Evolutionary conservation across 2,797 vertebrate species (phyloP), one percentile per base, ranked within the genome.

Genomic region (Macropodus opercularis): DNA sequence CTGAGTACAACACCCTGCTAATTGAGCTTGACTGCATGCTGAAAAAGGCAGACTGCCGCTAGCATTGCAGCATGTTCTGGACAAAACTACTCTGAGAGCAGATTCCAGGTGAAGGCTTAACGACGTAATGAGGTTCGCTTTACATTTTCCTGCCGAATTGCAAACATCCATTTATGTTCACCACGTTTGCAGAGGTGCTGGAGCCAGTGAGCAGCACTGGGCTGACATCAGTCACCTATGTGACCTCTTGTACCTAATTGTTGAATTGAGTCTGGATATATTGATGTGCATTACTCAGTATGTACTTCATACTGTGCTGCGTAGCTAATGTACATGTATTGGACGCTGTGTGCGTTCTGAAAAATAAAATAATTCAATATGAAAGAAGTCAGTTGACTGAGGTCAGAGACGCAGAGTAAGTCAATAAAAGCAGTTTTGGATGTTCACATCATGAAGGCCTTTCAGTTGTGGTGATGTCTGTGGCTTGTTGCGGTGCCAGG

Each of bases 401-500:
- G 41, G 59, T 75, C 35, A 11, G 46, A 53, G 17, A 50, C 14
- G 44, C 27, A 64, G 50, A 61, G 35, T 65, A 60, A 72, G 55
- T 69, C 54, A 70, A 71, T 75, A 68, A 73, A 77, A 76, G 46
- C 48, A 49, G 51, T 58, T 75, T 71, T 72, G 69, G 62, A 78
- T 74, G 27, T 74, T 64, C 31, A 74, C 39, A 69, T 71, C 63
- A 24, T 72, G 54, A 55, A 60, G 58, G 61, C 19, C 65, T 35
- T 48, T 75, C 61, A 82, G 72, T 79, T 73, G 62, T 80, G 69
- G 42, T 51, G 46, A 58, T 76, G 69, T 79, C 47, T 82, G 59
- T 75, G 77, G 64, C 58, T 73, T 72, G 72, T 57, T 58, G 19
- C 19, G 67, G 66, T 32, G 63, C 75, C 71, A 71, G 50, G 43